Conservation (phyloP, 2,888 invertebrate genomes). For the Barypeithes pellucidus region DNA sequence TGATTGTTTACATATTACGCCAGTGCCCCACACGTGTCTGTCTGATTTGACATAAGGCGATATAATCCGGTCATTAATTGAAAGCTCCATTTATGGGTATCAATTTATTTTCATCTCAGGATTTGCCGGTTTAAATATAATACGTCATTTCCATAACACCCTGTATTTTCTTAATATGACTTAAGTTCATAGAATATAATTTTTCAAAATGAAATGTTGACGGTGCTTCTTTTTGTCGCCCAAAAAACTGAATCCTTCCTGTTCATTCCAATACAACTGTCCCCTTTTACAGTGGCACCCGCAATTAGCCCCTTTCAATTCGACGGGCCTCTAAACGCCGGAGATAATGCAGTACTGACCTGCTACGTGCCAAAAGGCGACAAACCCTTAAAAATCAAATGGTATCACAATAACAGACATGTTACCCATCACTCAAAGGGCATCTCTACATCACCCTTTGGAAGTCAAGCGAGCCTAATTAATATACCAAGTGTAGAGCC, state of each 20-base stretch:
- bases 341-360: slow-evolving; percentile 80
- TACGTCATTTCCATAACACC: too few species aligned
- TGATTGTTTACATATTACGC: too few species aligned
- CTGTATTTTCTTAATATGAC: too few species aligned
- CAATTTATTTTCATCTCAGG: too few species aligned
- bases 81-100: too few species aligned
- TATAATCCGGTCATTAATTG: too few species aligned
- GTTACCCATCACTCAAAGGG: slow-evolving; percentile 66
- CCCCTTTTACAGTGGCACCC: slow-evolving; percentile 73
- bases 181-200: too few species aligned
- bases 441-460: slow-evolving; percentile 65
- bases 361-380: slow-evolving; percentile 85
- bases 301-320: slow-evolving; percentile 77
- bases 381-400: slow-evolving; percentile 80
- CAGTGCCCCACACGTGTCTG: too few species aligned
- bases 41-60: too few species aligned
- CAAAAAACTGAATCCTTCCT: slow-evolving; percentile 6
- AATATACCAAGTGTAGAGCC: slow-evolving; percentile 83
- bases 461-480: slow-evolving; percentile 75
- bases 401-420: slow-evolving; percentile 80
- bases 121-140: too few species aligned
- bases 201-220: not conserved
- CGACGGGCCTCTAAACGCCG: slow-evolving; percentile 79
- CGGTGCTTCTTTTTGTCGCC: not conserved
- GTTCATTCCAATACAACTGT: slow-evolving; percentile 26